Evolutionary conservation across 2,113 vertebrate species (phyloP), one percentile per base, ranked within the genome.

Genomic region (Lanius ludovicianus): DNA sequence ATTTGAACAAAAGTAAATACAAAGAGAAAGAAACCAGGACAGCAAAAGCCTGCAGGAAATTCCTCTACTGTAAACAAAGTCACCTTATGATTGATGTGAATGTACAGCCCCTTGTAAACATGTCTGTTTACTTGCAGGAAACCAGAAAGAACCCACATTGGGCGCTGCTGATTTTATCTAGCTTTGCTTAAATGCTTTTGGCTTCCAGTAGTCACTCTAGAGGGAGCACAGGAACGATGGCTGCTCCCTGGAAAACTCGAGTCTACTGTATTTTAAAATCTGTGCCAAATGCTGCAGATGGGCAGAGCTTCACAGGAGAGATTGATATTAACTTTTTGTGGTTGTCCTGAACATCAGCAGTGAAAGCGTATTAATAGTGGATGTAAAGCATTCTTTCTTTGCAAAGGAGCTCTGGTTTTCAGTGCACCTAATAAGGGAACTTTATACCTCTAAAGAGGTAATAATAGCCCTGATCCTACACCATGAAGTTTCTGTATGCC

Each of bases 1-100:
- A 68, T 87, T 97, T 97, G 94, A 95, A 93, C 85, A 92, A 95
- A 94, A 95, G 96, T 95, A 97, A 97, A 97, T 95, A 97, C 89
- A 96, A 93, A 97, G 91, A 97, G 96, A 97, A 94, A 97, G 96
- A 97, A 96, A 94, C 92, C 91, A 97, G 95, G 96, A 96, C 93
- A 97, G 95, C 87, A 97, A 96, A 95, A 96, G 94, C 96, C 92
- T 95, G 80, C 94, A 96, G 91, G 96, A 96, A 92, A 94, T 95
- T 96, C 91, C 95, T 96, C 76, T 95, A 96, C 96, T 96, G 94
- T 94, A 97, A 97, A 97, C 96, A 97, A 96, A 97, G 96, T 97
- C 90, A 92, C 90, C 88, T 96, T 97, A 97, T 97, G 96, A 96
- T 97, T 97, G 96, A 97, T 97, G 96, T 96, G 96, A 97, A 96